Evolutionary conservation across 2,113 vertebrate species (phyloP).

Genomic region (Serilophus lunatus): DNA sequence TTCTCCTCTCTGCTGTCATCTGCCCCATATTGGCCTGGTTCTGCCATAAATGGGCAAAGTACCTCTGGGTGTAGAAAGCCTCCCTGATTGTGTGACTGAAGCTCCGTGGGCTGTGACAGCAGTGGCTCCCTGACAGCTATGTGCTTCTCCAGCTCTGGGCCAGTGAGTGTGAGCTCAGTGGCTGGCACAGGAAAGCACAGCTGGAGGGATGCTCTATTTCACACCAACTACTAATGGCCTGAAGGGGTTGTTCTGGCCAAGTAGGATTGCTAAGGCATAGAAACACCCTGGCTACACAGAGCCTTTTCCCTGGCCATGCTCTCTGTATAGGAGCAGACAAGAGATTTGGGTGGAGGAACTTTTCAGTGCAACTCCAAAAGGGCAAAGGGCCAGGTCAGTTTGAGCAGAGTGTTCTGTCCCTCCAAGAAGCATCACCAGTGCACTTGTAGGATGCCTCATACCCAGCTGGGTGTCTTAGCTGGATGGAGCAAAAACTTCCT

Average conservation of each 20-base stretch:
- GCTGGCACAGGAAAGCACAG: not conserved
- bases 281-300: not conserved
- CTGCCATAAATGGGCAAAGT: not conserved
- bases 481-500: not conserved
- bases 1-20: not conserved
- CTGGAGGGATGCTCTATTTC: slow-evolving; percentile 44
- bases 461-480: not conserved
- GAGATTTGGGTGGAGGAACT: not conserved
- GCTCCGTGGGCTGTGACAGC: rapidly evolving
- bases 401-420: not conserved
- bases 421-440: not conserved
- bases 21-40: not conserved
- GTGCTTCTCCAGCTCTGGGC: not conserved
- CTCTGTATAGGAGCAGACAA: not conserved
- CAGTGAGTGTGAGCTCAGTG: not conserved
- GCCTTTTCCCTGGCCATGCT: slow-evolving; percentile 15
- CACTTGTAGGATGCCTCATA: not conserved
- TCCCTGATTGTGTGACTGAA: not conserved
- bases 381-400: not conserved
- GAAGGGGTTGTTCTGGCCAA: slow-evolving; percentile 14
- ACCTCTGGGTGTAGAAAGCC: not conserved
- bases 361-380: not conserved
- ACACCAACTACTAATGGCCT: not conserved
- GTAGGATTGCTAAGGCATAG: slow-evolving; percentile 24
- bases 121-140: not conserved